Percentiles rank a stretch among this genome's conserved stretches.
Conservation (phyloP, 2,888 invertebrate genomes). For the Octonoba sinensis region DNA sequence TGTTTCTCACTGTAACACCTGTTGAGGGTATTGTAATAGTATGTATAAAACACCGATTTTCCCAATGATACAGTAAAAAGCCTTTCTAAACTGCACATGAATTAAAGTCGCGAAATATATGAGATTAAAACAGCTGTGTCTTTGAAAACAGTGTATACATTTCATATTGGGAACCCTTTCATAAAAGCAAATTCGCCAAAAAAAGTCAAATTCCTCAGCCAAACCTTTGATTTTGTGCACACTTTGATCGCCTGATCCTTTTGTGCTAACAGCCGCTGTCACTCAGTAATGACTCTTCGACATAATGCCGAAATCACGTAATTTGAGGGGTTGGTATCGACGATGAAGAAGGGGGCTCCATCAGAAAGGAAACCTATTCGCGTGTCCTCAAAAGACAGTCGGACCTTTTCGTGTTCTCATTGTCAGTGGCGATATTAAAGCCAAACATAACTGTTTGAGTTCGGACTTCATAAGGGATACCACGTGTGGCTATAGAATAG, state of each 20-base stretch:
- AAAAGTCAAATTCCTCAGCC: neutral
- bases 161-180: no score
- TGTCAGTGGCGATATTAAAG: constrained; percentile 8
- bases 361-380: constrained; percentile 11
- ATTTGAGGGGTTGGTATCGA: constrained; percentile 6
- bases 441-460: constrained; percentile 20
- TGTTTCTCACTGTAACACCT: no score
- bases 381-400: constrained; percentile 3
- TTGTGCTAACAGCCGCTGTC: constrained; percentile 8
- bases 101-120: no score
- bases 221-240: constrained; percentile 26
- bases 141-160: neutral
- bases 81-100: no score
- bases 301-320: constrained; percentile 27
- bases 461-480: neutral
- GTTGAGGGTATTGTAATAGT: no score
- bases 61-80: no score
- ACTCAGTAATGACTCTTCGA: constrained; percentile 19
- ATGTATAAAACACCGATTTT: no score
- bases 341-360: no score
- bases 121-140: neutral
- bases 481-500: neutral
- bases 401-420: constrained; percentile 21
- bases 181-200: no score
- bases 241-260: constrained; percentile 9